Evolutionary conservation across 2,888 invertebrate species (phyloP).

Genomic region (Cheiracanthium punctorium): DNA sequence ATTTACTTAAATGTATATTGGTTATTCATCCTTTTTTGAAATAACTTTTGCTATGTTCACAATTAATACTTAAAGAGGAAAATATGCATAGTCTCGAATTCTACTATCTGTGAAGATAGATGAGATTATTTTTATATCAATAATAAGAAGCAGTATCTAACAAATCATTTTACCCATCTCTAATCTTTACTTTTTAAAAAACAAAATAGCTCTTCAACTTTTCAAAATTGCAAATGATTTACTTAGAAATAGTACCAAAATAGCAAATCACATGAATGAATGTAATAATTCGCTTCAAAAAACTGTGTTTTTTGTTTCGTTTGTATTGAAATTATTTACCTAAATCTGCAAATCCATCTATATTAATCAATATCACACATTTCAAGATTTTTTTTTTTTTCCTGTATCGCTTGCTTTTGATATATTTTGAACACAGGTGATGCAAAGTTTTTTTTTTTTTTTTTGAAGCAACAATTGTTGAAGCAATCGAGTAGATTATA

Average conservation of each 20-base stretch:
- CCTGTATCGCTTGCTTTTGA: constrained; percentile 43
- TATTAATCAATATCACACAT: constrained; percentile 63
- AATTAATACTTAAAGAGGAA: too few species aligned
- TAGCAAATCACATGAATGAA: constrained; percentile 68
- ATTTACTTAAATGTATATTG: too few species aligned
- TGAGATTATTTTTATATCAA: too few species aligned
- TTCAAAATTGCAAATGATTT: constrained; percentile 63
- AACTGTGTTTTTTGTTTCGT: constrained; percentile 8
- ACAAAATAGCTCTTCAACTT: constrained; percentile 65
- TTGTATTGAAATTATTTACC: not conserved
- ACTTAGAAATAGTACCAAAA: constrained; percentile 69
- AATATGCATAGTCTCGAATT: too few species aligned
- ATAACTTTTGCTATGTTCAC: too few species aligned
- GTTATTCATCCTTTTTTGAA: too few species aligned
- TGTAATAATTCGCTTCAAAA: constrained; percentile 58
- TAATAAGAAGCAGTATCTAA: too few species aligned
- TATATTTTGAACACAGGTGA: constrained; percentile 36
- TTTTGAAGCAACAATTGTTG: constrained; percentile 49
- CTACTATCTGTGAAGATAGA: too few species aligned
- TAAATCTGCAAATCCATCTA: constrained; percentile 36
- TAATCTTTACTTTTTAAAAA: constrained; percentile 3
- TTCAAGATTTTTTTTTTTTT: constrained; percentile 6
- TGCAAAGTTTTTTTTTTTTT: constrained; percentile 25
- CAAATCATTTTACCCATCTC: not conserved
- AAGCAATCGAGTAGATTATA: constrained; percentile 57